Evolutionary conservation across 2,797 vertebrate genomes (phyloP), one percentile per base, ranked within the genome.

Genomic region (Avahi laniger): DNA sequence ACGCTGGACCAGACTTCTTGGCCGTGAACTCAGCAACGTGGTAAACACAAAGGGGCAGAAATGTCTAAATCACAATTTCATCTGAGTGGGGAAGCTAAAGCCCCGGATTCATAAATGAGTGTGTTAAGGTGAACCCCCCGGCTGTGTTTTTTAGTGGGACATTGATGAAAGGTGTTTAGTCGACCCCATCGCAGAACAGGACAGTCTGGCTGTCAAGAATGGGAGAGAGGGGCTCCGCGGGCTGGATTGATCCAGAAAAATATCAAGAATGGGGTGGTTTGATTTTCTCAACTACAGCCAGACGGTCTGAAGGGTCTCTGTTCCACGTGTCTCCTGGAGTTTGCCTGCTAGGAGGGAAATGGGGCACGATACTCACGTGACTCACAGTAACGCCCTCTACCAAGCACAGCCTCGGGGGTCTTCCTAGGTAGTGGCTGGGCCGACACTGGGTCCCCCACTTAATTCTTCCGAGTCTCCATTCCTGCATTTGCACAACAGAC

Each of bases 211-310:
- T 20, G 33, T 43, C 70, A 48, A 13, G 12, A 38, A 10, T 14
- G 52, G 4, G 35, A n/a, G n/a, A 30, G 20, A 1, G 1, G 61
- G 10, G 33, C 5, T 4, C 15, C 1, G 0, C 0, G 9, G 35
- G 9, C 35, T 5, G 35, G 65, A 12, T 17, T 10, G 9, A 54
- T 26, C 24, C 57, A 1, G 69, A 46, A n/a, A 61, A 61, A 48
- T 30, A 59, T 24, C 6, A 5, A 24, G 46, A 26, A 17, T 11
- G 9, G 61, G 20, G 35, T 7, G 0, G 4, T 59, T 17, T 48
- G 17, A 28, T 3, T 67, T 35, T 67, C 13, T 20, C 18, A 12
- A 6, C 8, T 7, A 13, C 38, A 35, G 70, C 70, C 70, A 48
- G 70, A 65, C 1, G 33, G 5, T 24, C 4, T 7, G 48, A 12